Base-by-base conservation (phyloP, 2,113 vertebrate genomes). In the Pardalotus punctatus region DNA sequence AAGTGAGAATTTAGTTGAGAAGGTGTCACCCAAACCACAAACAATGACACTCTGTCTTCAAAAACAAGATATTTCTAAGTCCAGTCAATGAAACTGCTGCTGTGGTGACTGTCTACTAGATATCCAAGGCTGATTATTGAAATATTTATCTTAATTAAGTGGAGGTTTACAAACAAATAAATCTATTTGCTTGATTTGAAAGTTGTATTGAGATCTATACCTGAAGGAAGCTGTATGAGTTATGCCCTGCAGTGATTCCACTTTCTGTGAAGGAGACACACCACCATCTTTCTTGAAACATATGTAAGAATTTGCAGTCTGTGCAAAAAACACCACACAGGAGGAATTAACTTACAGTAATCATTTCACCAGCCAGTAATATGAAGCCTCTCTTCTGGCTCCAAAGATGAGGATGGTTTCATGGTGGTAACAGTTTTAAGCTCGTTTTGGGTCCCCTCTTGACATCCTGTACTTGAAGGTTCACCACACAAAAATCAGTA, bases 301-400 rank as follows among this genome's bases (percentile, higher is more conserved):
- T 15, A 45, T 1, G 5, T 24, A 54, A 70, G 21, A 51, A 62
- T 57, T 57, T 24, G 47, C 18, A 72, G 2, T 22, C 12, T 80
- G 27, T 79, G n/a, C 11, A 78, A 65, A 65, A 74, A 80, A 1
- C 10, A 65, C 15, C 38, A 62, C 12, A 25, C 6, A 66, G 57
- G 43, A 90, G 40, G 48, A 86, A 77, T 71, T 25, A 64, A 96
- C 97, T 98, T 97, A 98, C 98, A 98, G 81, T 98, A 98, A 90
- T 98, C 98, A 79, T 98, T 96, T 51, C 72, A 85, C 73, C 99
- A 97, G 14, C 97, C 98, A 21, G 94, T 92, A n/a, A 98, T 88
- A 57, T 97, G 97, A 90, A 98, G 57, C 67, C 80, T 97, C 73
- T 81, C 60, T 79, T 97, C 92, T n/a, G 96, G 92, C 38, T 97